Percentiles rank a stretch among this genome's conserved stretches.
phyloP scores from a whole-genome alignment of 1,140 invertebrate genomes.

The Tetragnatha versicolor region DNA sequence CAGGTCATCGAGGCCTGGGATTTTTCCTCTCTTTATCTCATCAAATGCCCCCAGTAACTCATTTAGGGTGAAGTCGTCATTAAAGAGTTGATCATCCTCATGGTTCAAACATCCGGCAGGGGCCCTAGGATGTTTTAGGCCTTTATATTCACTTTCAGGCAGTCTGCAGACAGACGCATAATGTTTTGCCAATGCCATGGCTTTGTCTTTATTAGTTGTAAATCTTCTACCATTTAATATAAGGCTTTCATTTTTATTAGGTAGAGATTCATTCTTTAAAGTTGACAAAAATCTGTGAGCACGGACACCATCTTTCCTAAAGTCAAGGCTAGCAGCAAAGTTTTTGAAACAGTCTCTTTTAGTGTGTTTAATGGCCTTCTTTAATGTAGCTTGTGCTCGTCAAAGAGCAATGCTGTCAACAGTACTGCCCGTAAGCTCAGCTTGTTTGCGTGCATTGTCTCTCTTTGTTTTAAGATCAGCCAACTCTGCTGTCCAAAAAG shows the following conservation, averaged over 20 bases:
- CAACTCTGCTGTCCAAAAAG: conserved; percentile 12
- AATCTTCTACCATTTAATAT: neutral
- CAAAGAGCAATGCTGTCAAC: neutral
- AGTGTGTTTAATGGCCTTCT: neutral
- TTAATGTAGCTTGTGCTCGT: neutral
- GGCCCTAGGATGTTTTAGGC: neutral
- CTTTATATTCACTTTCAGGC: neutral
- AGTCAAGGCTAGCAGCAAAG: neutral
- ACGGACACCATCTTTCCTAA: neutral
- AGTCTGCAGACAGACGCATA: conserved; percentile 13
- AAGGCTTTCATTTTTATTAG: neutral
- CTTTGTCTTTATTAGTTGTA: neutral
- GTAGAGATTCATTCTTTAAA: neutral
- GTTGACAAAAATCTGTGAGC: neutral
- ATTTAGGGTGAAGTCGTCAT: neutral
- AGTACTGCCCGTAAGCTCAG: neutral
- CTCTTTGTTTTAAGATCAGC: neutral
- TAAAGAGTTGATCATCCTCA: neutral
- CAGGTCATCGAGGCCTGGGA: too few species aligned
- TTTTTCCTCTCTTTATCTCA: too few species aligned
- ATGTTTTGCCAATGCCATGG: neutral
- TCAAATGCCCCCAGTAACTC: too few species aligned
- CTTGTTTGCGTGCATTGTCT: neutral
- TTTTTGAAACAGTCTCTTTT: conserved; percentile 25
- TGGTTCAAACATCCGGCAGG: neutral